Percentiles rank a stretch among this genome's conserved stretches.
Evolutionary conservation across 2,888 invertebrate species (phyloP).

Genomic region (Caenorhabditis macrosperma): DNA sequence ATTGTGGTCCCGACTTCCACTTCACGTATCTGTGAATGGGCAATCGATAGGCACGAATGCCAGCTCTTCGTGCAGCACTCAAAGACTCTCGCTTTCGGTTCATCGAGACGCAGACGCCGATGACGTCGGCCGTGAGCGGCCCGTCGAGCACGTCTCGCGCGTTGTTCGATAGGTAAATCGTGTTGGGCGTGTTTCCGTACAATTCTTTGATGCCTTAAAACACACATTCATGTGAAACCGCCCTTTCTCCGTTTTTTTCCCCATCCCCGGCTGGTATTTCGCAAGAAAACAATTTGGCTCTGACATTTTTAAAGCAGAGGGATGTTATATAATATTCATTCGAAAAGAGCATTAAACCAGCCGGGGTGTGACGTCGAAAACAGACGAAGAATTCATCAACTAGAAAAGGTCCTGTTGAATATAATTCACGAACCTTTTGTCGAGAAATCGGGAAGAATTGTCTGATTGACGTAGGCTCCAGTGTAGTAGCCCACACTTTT

Average conservation of each 20-base stretch:
- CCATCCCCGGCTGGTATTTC: too few species aligned
- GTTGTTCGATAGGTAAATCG: slow-evolving; percentile 65
- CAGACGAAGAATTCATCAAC: too few species aligned
- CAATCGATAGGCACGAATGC: slow-evolving; percentile 65
- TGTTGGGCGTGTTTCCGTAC: slow-evolving; percentile 35
- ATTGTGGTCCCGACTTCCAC: slow-evolving; percentile 72
- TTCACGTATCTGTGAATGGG: slow-evolving; percentile 74
- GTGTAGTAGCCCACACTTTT: slow-evolving; percentile 56
- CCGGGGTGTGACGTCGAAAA: too few species aligned
- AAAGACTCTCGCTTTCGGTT: slow-evolving; percentile 65
- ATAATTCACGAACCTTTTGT: slow-evolving; percentile 36
- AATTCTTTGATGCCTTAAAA: slow-evolving; percentile 42
- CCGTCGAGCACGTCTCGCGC: slow-evolving; percentile 73
- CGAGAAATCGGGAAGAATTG: slow-evolving; percentile 53
- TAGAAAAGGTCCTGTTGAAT: too few species aligned
- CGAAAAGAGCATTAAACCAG: too few species aligned
- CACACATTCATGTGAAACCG: background rate
- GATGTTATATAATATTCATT: too few species aligned
- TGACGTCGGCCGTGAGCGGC: slow-evolving; percentile 69
- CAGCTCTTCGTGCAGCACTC: slow-evolving; percentile 62
- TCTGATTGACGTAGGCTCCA: slow-evolving; percentile 38
- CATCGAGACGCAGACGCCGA: slow-evolving; percentile 66
- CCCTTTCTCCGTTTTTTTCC: background rate
- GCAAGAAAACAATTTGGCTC: too few species aligned
- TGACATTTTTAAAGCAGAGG: too few species aligned